Evolutionary conservation across 1,140 invertebrate genomes (phyloP).

Genomic region (Propsilocerus akamusi): DNA sequence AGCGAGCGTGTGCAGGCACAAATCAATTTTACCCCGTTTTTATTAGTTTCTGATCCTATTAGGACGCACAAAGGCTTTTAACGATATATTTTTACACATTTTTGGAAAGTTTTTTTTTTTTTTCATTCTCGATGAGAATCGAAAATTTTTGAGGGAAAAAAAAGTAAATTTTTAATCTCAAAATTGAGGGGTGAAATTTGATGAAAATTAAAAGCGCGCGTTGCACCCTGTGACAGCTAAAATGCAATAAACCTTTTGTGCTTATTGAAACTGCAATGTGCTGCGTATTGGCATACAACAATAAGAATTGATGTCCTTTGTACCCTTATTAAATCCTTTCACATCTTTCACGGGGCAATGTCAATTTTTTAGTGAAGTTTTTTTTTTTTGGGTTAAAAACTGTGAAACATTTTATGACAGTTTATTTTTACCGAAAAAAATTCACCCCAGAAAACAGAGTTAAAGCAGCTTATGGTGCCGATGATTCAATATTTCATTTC

Average conservation of each 20-base stretch:
- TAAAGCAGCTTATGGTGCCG: too few relatives aligned
- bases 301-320: not conserved
- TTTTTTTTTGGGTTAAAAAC: not conserved
- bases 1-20: too few relatives aligned
- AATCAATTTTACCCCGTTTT: too few relatives aligned
- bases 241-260: conserved; percentile 1
- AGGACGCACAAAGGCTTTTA: not conserved
- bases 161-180: not conserved
- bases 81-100: conserved; percentile 4
- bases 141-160: not conserved
- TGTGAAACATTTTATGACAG: not conserved
- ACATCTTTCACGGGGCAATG: not conserved
- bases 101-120: not conserved
- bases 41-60: conserved; percentile 1
- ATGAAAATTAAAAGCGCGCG: too few relatives aligned
- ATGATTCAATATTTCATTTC: not conserved
- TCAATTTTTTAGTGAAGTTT: not conserved
- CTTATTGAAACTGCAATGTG: not conserved
- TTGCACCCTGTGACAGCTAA: too few relatives aligned
- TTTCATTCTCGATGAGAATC: not conserved
- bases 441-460: not conserved
- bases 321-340: conserved; percentile 3
- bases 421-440: not conserved
- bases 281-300: not conserved
- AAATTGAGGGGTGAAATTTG: too few relatives aligned